Evolutionary conservation across 2,797 vertebrate species (phyloP), one percentile per base, ranked within the genome.

Genomic region (Aeoliscus strigatus): DNA sequence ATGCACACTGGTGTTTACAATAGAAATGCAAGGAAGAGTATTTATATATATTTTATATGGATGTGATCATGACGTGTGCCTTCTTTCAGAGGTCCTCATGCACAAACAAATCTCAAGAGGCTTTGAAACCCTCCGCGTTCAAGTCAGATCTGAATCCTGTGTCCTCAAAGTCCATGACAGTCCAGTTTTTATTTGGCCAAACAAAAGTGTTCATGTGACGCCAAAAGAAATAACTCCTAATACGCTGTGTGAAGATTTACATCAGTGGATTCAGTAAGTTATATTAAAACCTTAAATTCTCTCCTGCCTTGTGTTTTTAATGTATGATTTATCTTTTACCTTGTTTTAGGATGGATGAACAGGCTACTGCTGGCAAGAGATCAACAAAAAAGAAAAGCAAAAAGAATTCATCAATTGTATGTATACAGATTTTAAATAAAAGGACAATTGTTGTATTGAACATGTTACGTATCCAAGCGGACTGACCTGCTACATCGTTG

Each of bases 111-210:
- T 97, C 57, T 88, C 87, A 2, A 88, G 81, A 52, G 81, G 88
- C 14, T 88, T 98, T 72, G 83, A 79, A 61, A 70, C 56, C 30
- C 87, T 97, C 26, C 82, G 77, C 23, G 60, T 80, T 17, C 90
- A 87, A 61, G 82, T 96, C 34, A 90, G 86, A 43, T 96, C 93
- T 1, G 83, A 93, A 10, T 84, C 87, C 5, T 85, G 94, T 15
- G 91, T 95, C 9, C 75, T 98, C 27, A 78, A 79, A 27, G 62
- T 94, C 49, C 76, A 86, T 50, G 81, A 86, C 60, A 94, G 92
- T 62, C 70, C 91, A 1, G 49, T 97, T 15, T 88, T 93, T 6
- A 51, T 96, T 37, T 99, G 95, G 95, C 94, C 94, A 8, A 96
- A 94, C 64, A 88, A 70, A 48, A 66, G 66, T 6, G 32, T 59